Evolutionary conservation across 2,113 vertebrate species (phyloP), one percentile per base, ranked within the genome.

Genomic region (Tichodroma muraria): DNA sequence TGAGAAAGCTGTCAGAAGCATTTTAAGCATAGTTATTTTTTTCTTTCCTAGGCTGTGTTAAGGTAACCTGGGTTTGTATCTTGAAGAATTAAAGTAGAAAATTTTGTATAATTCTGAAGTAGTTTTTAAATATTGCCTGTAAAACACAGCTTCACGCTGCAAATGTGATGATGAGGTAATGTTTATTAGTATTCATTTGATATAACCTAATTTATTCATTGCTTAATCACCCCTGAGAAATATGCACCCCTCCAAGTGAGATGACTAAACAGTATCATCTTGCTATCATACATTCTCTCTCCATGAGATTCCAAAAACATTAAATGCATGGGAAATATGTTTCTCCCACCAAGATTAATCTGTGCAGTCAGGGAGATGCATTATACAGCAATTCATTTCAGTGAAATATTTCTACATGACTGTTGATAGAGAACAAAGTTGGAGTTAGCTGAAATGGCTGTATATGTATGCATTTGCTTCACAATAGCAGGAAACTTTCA

Each of bases 11-110:
- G 93, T 95, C 90, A 96, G 64, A 95, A 72, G 40, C 68, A 80
- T 95, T 91, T 97, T 88, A 90, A 88, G 82, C 60, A 77, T 4
- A 90, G 85, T 86, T 94, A 95, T 94, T 91, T 95, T 95, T 94
- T 84, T 91, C 79, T 85, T 94, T 88, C 44, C 18, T 56, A 40
- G 64, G 28, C 64, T 91, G 28, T 1, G 25, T 89, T 88, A 94
- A 85, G 88, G 93, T 89, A 94, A 85, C 50, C 56, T 45, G 53
- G 15, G 44, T 71, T 93, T 86, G 33, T 83, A 78, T 60, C 60
- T 66, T 90, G 52, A 78, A 68, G 83, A 89, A 85, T 79, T 85
- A 28, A 86, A 95, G 78, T 30, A 82, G 59, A 94, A 66, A 14
- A 59, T 59, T 89, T 85, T 52, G 38, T 89, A 71, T 64, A 59